Evolutionary conservation across 2,113 vertebrate species (phyloP).

Genomic region (Psilopogon haemacephalus): DNA sequence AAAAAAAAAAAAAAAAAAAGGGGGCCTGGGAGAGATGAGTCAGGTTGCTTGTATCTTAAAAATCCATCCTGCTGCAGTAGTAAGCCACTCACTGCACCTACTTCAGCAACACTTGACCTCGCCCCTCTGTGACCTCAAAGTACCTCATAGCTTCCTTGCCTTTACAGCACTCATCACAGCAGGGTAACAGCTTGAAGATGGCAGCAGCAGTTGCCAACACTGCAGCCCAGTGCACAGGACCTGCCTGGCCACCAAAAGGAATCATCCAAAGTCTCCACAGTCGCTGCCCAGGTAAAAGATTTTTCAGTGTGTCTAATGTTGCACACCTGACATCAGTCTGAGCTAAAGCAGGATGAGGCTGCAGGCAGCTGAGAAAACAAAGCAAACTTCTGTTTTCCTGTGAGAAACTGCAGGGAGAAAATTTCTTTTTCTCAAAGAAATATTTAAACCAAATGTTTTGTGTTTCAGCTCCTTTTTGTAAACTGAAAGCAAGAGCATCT

Average conservation of each 20-base stretch:
- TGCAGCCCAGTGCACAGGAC: background rate
- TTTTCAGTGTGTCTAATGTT: too few relatives aligned
- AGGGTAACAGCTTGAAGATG: background rate
- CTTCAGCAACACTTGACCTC: background rate
- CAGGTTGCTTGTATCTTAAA: background rate
- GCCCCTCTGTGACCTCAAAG: background rate
- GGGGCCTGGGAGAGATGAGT: background rate
- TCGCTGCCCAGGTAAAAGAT: background rate
- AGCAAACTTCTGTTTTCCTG: background rate
- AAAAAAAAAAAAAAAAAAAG: background rate
- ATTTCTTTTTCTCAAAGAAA: background rate
- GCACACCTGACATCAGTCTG: accelerated
- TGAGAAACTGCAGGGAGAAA: background rate
- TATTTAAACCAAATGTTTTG: background rate
- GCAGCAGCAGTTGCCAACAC: accelerated
- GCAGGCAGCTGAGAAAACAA: background rate
- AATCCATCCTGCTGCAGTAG: background rate
- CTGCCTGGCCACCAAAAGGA: background rate
- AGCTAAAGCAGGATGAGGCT: background rate
- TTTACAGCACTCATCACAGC: background rate
- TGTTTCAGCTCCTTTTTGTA: background rate
- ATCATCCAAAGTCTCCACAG: background rate
- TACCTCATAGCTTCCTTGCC: background rate
- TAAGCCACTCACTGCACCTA: accelerated
- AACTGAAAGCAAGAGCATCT: background rate